Conservation (phyloP, 1,140 invertebrate species). For the Brachionus calyciflorus region DNA sequence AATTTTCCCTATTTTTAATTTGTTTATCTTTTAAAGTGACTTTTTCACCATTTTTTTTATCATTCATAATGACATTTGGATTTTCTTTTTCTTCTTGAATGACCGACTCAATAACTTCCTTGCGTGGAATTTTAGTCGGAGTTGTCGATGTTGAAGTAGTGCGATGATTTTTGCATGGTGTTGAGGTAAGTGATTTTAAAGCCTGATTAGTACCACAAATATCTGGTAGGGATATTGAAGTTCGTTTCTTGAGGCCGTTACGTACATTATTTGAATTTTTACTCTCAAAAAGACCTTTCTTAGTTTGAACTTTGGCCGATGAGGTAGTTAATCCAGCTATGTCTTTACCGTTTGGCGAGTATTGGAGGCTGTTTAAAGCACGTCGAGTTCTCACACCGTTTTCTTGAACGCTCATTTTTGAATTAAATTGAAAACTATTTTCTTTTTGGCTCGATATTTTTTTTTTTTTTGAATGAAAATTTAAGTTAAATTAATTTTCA, state of each 20-base stretch:
- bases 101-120: neutral
- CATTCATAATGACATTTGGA: neutral
- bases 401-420: constrained; percentile 19
- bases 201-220: constrained; percentile 16
- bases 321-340: constrained; percentile 11
- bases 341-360: constrained; percentile 30
- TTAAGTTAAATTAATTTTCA: neutral
- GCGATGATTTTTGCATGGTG: constrained; percentile 24
- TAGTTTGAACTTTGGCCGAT: constrained; percentile 33
- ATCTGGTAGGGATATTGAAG: constrained; percentile 31
- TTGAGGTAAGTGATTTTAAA: neutral
- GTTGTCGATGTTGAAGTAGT: constrained; percentile 36
- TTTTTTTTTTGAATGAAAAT: constrained; percentile 1
- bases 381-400: neutral
- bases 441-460: neutral
- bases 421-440: neutral
- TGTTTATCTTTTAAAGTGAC: constrained; percentile 2
- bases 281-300: constrained; percentile 30
- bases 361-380: constrained; percentile 37
- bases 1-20: constrained; percentile 13
- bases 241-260: constrained; percentile 31
- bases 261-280: constrained; percentile 1
- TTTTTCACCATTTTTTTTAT: neutral
- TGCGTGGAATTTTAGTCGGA: constrained; percentile 18
- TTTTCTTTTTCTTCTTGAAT: constrained; percentile 45